Evolutionary conservation across 2,888 invertebrate genomes (phyloP), one percentile per base, ranked within the genome.

Genomic region (Ophion ellenae): DNA sequence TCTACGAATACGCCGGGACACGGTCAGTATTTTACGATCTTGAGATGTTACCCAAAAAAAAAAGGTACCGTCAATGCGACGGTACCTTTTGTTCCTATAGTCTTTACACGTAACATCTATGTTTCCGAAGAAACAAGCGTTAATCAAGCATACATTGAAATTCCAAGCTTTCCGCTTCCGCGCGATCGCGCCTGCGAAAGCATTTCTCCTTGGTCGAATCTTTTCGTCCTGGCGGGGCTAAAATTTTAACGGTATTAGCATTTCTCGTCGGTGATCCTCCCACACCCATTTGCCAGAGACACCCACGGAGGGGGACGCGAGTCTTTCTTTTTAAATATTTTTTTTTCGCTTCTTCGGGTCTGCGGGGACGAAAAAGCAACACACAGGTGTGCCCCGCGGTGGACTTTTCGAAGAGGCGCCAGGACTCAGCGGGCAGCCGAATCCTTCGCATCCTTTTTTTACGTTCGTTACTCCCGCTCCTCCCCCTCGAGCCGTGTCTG

Each of bases 351-450:
- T 83, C 77, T 67, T n/a, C n/a, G 69, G 67, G 77, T 73, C 45
- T 53, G 40, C 45, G 36, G 17, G 28, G 57, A 73, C 57, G 83
- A 80, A 80, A 74, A 73, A 77, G 86, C 83, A 81, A 87, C 82
- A 87, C 90, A 91, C 90, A 90, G 90, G 90, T 91, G 90, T 89
- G 90, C 71, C 81, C 67, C 36, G 76, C 28, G 76, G 83, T 77
- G 73, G 70, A 79, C 47, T 79, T 71, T 84, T 83, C 83, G 86
- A 84, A 78, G 71, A 91, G 90, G 90, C 91, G 91, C 91, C 91
- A 90, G 90, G 89, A 89, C 90, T 87, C 90, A 89, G 89, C 90
- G 84, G 90, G 90, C 87, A 86, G 87, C 86, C 88, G 81, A 84
- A 87, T 85, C 83, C 84, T 81, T 86, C 84, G 77, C 47, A 81